phyloP scores from a whole-genome alignment of 2,888 invertebrate genomes.

The Volucella zonaria region DNA sequence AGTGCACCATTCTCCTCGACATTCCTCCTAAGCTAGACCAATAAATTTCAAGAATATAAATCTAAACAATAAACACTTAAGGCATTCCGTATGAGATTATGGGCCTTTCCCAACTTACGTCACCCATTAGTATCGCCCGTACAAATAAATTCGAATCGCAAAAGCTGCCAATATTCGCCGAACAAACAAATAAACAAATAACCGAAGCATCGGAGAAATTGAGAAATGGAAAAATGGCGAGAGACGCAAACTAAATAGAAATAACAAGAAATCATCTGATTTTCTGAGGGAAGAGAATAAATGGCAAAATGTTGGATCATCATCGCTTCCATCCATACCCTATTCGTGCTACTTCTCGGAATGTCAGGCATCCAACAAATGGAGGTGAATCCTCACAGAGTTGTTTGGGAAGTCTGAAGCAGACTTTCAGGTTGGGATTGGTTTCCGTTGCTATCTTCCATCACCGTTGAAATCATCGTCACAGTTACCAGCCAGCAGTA shows the following conservation, averaged over 20 bases:
- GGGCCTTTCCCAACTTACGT: constrained; percentile 23
- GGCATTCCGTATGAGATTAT: constrained; percentile 5
- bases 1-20: too few species aligned
- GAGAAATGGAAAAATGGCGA: not conserved
- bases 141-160: constrained; percentile 41
- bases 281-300: constrained; percentile 34
- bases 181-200: constrained; percentile 49
- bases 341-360: not conserved
- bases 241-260: not conserved
- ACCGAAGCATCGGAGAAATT: not conserved
- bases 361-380: not conserved
- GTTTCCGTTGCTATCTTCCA: not conserved
- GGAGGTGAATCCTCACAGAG: not conserved
- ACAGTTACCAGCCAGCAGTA: too few species aligned
- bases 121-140: constrained; percentile 26
- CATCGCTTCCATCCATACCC: constrained; percentile 30
- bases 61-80: constrained; percentile 30
- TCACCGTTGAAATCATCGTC: too few species aligned
- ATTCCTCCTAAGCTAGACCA: not conserved
- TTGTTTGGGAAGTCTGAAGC: constrained; percentile 27
- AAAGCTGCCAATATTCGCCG: constrained; percentile 38
- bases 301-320: constrained; percentile 51
- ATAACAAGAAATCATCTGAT: constrained; percentile 31
- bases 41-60: constrained; percentile 29
- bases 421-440: constrained; percentile 24